These are phyloP conservation scores for Todiramphus chloris DNA, from an alignment of 2,113 vertebrate genomes.

Conservation along the genomic window DNA sequence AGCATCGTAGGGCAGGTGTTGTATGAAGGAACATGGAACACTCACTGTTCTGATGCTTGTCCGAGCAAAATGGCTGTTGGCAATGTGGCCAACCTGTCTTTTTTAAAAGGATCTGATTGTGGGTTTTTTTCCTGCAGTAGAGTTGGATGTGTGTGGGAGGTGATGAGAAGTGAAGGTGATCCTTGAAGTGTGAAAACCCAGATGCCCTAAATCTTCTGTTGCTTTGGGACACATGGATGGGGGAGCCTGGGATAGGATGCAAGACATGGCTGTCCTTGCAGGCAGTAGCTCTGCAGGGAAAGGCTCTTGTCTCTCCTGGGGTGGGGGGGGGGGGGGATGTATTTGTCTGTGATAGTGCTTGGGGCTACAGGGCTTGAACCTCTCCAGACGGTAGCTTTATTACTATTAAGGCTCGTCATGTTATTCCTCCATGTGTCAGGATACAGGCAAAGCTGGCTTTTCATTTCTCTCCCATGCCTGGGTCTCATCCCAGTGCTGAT, in stretches of 20 bases:
- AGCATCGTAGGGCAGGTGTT: not conserved
- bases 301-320: not conserved
- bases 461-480: not conserved
- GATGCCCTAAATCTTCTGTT: not conserved
- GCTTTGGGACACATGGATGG: rapidly evolving
- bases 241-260: not conserved
- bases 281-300: not conserved
- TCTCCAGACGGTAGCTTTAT: not conserved
- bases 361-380: not conserved
- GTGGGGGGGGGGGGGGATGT: not conserved
- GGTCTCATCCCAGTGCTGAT: not conserved
- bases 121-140: not conserved
- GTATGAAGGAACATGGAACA: not conserved
- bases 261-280: not conserved
- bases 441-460: not conserved
- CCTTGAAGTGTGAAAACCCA: not conserved
- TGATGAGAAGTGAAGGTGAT: too few species aligned
- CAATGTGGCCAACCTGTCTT: rapidly evolving
- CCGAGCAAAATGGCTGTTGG: not conserved
- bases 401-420: not conserved
- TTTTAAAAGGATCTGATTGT: not conserved
- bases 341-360: too few species aligned
- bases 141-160: rapidly evolving
- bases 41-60: not conserved
- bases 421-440: not conserved